Evolutionary conservation across 1,140 invertebrate species (phyloP).

Genomic region (Chrysoperla carnea): DNA sequence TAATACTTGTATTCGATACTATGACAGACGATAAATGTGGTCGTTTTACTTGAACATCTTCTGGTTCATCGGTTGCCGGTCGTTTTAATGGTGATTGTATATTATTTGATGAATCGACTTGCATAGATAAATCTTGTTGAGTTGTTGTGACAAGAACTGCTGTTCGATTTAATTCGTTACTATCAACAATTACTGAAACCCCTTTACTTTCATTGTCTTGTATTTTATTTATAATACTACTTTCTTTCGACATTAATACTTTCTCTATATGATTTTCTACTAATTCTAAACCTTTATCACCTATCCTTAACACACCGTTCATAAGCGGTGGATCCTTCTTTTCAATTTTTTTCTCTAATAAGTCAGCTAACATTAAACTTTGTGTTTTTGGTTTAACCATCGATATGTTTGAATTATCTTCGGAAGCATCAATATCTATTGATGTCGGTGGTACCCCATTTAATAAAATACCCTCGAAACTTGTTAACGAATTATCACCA

Average conservation of each 20-base stretch:
- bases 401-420: constrained; percentile 26
- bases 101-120: constrained; percentile 1
- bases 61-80: constrained; percentile 18
- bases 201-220: constrained; percentile 9
- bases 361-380: constrained; percentile 41
- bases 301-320: constrained; percentile 37
- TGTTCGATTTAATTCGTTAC: background rate
- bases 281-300: constrained; percentile 39
- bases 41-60: constrained; percentile 27
- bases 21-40: constrained; percentile 14
- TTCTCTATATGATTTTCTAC: constrained; percentile 41
- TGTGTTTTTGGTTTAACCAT: constrained; percentile 19
- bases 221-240: constrained; percentile 14
- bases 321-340: constrained; percentile 32
- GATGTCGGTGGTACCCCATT: constrained; percentile 36
- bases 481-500: constrained; percentile 38
- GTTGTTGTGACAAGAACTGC: constrained; percentile 12
- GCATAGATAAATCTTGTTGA: background rate
- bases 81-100: constrained; percentile 25
- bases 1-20: constrained; percentile 21
- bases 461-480: constrained; percentile 39
- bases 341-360: constrained; percentile 44
- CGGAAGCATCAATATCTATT: constrained; percentile 29
- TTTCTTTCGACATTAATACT: constrained; percentile 20
- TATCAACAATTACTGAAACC: constrained; percentile 1